Evolutionary conservation across 2,888 invertebrate genomes (phyloP).

Genomic region (Magallana nippona): DNA sequence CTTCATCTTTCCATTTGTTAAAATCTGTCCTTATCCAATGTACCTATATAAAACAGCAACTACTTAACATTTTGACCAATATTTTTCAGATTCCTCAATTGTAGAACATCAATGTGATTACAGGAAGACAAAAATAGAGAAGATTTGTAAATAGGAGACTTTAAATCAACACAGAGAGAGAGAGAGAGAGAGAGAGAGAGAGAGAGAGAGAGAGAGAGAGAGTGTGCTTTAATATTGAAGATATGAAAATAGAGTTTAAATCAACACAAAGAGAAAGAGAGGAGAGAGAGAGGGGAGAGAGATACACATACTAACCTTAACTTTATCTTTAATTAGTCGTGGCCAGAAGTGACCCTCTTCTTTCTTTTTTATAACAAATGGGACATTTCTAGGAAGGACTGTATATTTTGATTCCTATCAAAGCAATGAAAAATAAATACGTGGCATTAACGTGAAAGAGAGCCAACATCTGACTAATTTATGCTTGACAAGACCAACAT

Average conservation of each 20-base stretch:
- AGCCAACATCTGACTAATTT: too few relatives aligned
- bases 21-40: slow-evolving; percentile 99
- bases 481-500: too few relatives aligned
- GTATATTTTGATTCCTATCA: slow-evolving; percentile 82
- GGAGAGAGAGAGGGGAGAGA: too few relatives aligned
- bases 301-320: slow-evolving; percentile 84
- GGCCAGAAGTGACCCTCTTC: slow-evolving; percentile 92
- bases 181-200: not conserved
- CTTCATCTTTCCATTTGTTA: slow-evolving; percentile 98
- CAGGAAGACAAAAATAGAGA: too few relatives aligned
- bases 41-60: slow-evolving; percentile 80
- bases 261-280: too few relatives aligned
- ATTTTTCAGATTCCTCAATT: not conserved
- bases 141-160: too few relatives aligned
- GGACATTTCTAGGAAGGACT: slow-evolving; percentile 81
- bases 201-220: not conserved
- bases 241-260: too few relatives aligned
- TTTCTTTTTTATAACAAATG: slow-evolving; percentile 83
- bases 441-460: too few relatives aligned
- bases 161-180: not conserved
- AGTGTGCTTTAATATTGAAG: too few relatives aligned
- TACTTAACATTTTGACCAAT: not conserved
- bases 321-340: slow-evolving; percentile 90
- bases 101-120: not conserved
- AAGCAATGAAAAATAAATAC: not conserved